Percentiles rank a stretch among this genome's conserved stretches.
Evolutionary conservation across 2,113 vertebrate genomes (phyloP).

Genomic region (Leptobrachium ailaonicum): DNA sequence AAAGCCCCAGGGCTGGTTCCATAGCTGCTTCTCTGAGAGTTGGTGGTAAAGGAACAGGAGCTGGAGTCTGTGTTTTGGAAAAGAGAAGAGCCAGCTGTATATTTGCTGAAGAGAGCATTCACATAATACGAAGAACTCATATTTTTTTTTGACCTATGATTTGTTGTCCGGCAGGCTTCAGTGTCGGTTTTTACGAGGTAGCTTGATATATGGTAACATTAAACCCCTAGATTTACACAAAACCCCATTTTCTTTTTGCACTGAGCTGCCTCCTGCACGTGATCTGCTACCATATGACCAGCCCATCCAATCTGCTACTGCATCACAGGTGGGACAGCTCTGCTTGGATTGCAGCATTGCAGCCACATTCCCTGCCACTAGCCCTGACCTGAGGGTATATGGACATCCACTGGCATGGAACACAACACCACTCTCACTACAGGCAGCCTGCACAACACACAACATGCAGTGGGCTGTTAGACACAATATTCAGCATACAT

Average conservation of each 20-base stretch:
- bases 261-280: constrained; percentile 80
- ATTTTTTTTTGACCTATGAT: constrained; percentile 93
- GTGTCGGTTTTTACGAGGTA: constrained; percentile 98
- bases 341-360: constrained; percentile 58
- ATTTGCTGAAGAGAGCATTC: constrained; percentile 94
- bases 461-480: too few species aligned
- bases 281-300: constrained; percentile 76
- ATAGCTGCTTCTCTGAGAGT: constrained; percentile 80
- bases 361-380: constrained; percentile 40
- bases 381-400: background rate
- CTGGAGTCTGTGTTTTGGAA: constrained; percentile 84
- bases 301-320: constrained; percentile 78
- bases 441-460: background rate
- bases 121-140: constrained; percentile 97
- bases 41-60: constrained; percentile 81
- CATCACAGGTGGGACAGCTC: constrained; percentile 73
- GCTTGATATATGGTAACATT: constrained; percentile 97
- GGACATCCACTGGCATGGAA: background rate
- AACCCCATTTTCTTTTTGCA: constrained; percentile 90
- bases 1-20: constrained; percentile 76
- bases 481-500: too few species aligned
- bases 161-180: constrained; percentile 92
- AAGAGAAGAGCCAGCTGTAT: constrained; percentile 81
- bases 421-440: too few species aligned
- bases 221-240: constrained; percentile 96